These are phyloP conservation scores for Achroia grisella DNA, from an alignment of 1,140 invertebrate species.

Conservation along the genomic window DNA sequence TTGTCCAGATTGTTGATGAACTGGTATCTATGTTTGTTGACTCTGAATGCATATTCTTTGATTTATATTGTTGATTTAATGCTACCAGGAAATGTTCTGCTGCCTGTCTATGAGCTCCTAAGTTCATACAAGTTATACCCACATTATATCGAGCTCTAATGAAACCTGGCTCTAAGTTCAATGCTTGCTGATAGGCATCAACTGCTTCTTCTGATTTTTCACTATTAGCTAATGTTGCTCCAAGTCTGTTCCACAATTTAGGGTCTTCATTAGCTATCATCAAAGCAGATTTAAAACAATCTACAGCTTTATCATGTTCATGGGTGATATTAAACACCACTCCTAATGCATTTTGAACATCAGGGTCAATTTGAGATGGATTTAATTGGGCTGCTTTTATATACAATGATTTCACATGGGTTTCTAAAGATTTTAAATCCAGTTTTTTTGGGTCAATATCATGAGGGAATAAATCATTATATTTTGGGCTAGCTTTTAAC, in stretches of 20 bases:
- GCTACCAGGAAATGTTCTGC: slow-evolving; percentile 96
- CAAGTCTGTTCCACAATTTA: slow-evolving; percentile 96
- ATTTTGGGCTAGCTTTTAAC: slow-evolving; percentile 90
- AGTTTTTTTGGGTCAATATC: slow-evolving; percentile 62
- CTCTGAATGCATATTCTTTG: slow-evolving; percentile 70
- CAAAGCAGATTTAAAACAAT: slow-evolving; percentile 95
- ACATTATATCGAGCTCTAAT: slow-evolving; percentile 98
- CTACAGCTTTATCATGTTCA: slow-evolving; percentile 96
- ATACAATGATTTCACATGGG: slow-evolving; percentile 85
- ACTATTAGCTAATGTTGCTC: slow-evolving; percentile 97
- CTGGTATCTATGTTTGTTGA: slow-evolving; percentile 66
- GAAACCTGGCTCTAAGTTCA: slow-evolving; percentile 95
- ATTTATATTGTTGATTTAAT: slow-evolving; percentile 92
- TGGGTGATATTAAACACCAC: slow-evolving; percentile 96
- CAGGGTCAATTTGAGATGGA: slow-evolving; percentile 88
- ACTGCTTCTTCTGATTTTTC: slow-evolving; percentile 96
- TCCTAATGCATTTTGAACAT: slow-evolving; percentile 96
- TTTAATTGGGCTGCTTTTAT: slow-evolving; percentile 89
- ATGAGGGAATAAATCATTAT: slow-evolving; percentile 80
- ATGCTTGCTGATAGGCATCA: slow-evolving; percentile 93
- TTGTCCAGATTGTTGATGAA: slow-evolving; percentile 96
- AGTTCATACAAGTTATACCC: slow-evolving; percentile 97
- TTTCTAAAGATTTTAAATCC: slow-evolving; percentile 53
- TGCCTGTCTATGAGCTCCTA: slow-evolving; percentile 95
- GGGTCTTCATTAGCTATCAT: slow-evolving; percentile 90